Evolutionary conservation across 2,888 invertebrate species (phyloP).

Genomic region (Sphaerophoria taeniata): DNA sequence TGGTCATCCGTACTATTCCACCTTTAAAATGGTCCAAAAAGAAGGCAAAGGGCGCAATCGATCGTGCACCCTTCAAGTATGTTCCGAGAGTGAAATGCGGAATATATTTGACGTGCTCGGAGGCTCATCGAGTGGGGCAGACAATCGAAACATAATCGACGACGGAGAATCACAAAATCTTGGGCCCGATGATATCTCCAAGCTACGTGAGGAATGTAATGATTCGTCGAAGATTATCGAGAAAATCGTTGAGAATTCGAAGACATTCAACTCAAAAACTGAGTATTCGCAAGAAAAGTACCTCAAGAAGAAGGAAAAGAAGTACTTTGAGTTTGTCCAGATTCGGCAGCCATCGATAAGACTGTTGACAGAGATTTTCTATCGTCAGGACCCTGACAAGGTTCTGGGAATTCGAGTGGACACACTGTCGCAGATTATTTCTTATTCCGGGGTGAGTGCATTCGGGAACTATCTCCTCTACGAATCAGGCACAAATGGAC

Average conservation of each 20-base stretch:
- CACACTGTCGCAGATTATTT: conserved; percentile 93
- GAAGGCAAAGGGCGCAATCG: conserved; percentile 84
- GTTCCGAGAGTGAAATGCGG: conserved; percentile 83
- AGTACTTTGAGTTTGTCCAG: conserved; percentile 93
- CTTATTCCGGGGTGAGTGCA: conserved; percentile 91
- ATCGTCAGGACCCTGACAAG: conserved; percentile 89
- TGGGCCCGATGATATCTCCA: conserved; percentile 91
- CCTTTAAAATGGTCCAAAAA: conserved; percentile 89
- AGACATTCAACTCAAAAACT: conserved; percentile 94
- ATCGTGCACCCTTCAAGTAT: conserved; percentile 84
- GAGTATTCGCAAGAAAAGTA: conserved; percentile 97
- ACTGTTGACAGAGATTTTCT: conserved; percentile 93
- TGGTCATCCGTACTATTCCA: conserved; percentile 88
- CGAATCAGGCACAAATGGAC: conserved; percentile 94
- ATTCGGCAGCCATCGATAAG: conserved; percentile 92
- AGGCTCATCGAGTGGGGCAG: conserved; percentile 88
- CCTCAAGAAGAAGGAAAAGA: conserved; percentile 96
- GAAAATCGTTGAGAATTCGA: conserved; percentile 94
- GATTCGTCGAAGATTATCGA: conserved; percentile 93
- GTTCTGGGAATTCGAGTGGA: conserved; percentile 92
- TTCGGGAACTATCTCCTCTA: conserved; percentile 91
- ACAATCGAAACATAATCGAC: conserved; percentile 93
- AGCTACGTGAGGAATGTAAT: conserved; percentile 88
- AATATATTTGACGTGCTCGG: conserved; percentile 86
- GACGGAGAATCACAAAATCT: conserved; percentile 90